Evolutionary conservation across 2,888 invertebrate genomes (phyloP), one percentile per base, ranked within the genome.

Genomic region (Cryptophagus acutangulus): DNA sequence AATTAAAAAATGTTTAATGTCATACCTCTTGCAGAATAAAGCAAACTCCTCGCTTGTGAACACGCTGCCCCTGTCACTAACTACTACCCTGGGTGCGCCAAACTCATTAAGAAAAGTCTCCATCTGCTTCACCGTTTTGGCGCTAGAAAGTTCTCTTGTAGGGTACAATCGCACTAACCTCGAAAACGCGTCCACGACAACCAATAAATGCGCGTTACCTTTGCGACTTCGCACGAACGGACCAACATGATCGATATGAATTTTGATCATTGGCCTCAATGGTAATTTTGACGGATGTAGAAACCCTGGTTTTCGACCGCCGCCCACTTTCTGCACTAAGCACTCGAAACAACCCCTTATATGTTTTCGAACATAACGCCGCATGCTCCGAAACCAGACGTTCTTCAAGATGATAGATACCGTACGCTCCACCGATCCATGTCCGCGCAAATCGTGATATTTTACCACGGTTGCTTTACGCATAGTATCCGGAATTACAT

Each of bases 51-150:
- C n/a, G 6, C 17, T 17, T 1, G 33, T 45, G 33, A 45, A 47
- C 10, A 26, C 33, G 8, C 24, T 41, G 10, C 44, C 41, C 9
- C 53, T 38, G 31, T 58, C 57, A 34, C 40, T 45, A 6, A 58
- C 43, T 10, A 55, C 45, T 16, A 41, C 35, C 3, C 17, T 18
- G 2, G 53, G 54, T 3, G 45, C 40, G 8, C 55, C 54, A 30
- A 28, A 54, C 9, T 16, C 24, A n/a, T 42, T 28, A 1, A 51
- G 41, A 31, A 55, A 43, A 1, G 49, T 28, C 25, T 48, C 41
- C 6, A 56, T n/a, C 1, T 30, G 36, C 17, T 33, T 17, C 1
- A 53, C 15, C 1, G 43, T 44, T 2, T 29, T 25, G n/a, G 35
- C 5, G n/a, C 48, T 10, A 17, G 29, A 37, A 6, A 38, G 43